phyloP scores from a whole-genome alignment of 2,888 invertebrate species.

The Papilio protenor region DNA sequence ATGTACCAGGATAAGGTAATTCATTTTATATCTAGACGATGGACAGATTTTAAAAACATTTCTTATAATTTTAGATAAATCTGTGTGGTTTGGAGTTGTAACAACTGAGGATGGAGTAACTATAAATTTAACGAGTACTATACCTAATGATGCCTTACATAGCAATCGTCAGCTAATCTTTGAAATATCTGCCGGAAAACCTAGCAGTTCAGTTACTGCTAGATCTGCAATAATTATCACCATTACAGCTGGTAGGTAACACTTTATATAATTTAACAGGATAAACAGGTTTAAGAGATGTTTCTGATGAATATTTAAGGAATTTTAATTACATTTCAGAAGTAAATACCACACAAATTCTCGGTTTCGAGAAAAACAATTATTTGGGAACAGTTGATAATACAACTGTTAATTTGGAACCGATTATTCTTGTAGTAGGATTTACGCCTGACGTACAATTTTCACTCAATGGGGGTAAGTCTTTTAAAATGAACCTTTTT shows the following conservation, averaged over 20 bases:
- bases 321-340: constrained; percentile 22
- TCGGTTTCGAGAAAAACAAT: constrained; percentile 54
- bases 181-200: constrained; percentile 46
- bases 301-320: neutral
- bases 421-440: constrained; percentile 55
- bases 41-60: neutral
- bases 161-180: constrained; percentile 49
- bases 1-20: neutral
- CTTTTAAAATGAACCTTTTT: no score
- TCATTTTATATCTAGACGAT: neutral
- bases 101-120: constrained; percentile 17
- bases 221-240: constrained; percentile 46
- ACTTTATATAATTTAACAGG: neutral
- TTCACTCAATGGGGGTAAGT: constrained; percentile 53
- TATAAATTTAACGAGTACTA: constrained; percentile 37
- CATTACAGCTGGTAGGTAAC: constrained; percentile 10
- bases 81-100: constrained; percentile 26
- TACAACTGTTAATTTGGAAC: constrained; percentile 46
- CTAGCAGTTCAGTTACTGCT: constrained; percentile 21
- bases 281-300: neutral
- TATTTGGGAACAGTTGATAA: constrained; percentile 55
- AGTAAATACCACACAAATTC: constrained; percentile 32
- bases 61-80: constrained; percentile 21
- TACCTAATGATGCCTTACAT: constrained; percentile 44
- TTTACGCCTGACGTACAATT: constrained; percentile 53